These are phyloP conservation scores for Papilio xuthus DNA, from an alignment of 1,140 invertebrate genomes.

Conservation along the genomic window DNA sequence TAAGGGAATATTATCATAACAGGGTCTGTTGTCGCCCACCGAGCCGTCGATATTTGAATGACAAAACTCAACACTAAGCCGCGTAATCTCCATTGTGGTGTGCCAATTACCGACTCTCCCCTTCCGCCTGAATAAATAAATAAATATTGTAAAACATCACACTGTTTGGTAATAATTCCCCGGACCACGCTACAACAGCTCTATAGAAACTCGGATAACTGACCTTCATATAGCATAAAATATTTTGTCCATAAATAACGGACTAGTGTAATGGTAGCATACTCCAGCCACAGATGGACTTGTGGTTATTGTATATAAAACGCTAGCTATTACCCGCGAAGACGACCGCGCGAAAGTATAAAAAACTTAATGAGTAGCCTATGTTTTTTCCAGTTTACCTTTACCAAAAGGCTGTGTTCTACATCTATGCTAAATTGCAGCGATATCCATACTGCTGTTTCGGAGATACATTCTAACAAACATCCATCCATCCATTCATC, in stretches of 20 bases:
- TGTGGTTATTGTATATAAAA: background rate
- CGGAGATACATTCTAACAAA: no score
- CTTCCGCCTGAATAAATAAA: slow-evolving; percentile 77
- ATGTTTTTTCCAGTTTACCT: no score
- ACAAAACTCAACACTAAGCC: slow-evolving; percentile 73
- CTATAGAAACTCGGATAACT: slow-evolving; percentile 12
- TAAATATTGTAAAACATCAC: slow-evolving; percentile 69
- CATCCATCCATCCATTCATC: no score
- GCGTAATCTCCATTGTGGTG: slow-evolving; percentile 76
- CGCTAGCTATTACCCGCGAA: no score
- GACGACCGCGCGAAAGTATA: no score
- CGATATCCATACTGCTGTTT: no score
- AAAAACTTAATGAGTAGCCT: no score
- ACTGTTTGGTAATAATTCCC: slow-evolving; percentile 50
- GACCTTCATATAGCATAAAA: background rate
- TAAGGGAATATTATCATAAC: slow-evolving; percentile 75
- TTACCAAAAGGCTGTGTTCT: no score
- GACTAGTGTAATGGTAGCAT: background rate
- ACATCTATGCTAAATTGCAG: no score
- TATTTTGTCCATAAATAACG: background rate
- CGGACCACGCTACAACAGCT: background rate
- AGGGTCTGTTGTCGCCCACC: slow-evolving; percentile 71
- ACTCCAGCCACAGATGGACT: background rate
- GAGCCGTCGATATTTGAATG: slow-evolving; percentile 73
- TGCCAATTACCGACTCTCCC: slow-evolving; percentile 77